Evolutionary conservation across 2,113 vertebrate genomes (phyloP), one percentile per base, ranked within the genome.

Genomic region (Chlorodrepanis virens): DNA sequence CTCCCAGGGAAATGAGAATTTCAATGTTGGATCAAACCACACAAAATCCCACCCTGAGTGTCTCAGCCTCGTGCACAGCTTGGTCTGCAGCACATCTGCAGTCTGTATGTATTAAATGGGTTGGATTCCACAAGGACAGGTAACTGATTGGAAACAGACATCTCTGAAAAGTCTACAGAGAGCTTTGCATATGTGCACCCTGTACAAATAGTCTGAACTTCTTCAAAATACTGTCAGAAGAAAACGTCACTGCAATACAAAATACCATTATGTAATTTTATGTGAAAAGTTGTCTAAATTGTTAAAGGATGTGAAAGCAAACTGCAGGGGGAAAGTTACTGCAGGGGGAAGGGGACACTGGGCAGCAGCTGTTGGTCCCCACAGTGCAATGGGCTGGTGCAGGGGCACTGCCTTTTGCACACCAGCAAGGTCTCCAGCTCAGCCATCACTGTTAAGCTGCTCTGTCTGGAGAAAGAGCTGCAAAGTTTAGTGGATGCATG

Each of bases 11-110:
- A 93, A 68, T 8, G n/a, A 49, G 88, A 87, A 92, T 89, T 75
- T 83, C 39, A 44, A 0, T 18, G 18, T 35, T 63, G 64, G 35
- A 71, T 75, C 28, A 4, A 80, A 83, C 37, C 59, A 39, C 39
- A 33, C 5, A 44, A 68, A 89, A 60, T 40, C 60, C 60, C 22
- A 5, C 54, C 64, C 72, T 52, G 44, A 35, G 42, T 50, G 63
- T 23, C 63, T 60, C 10, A 2, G 52, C 65, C 74, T 79, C 1
- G 0, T 22, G 27, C 29, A 2, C 3, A 31, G 33, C 2, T 1
- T 12, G 22, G 44, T 33, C 8, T 33, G 19, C 19, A 12, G 4
- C 35, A 49, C 35, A 6, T 65, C 31, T 68, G 49, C 52, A 68
- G 65, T 20, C 39, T 50, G 35, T 10, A 0, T n/a, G 7, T 22